A percentile compares a stretch with the other conserved stretches of the same genome.
Evolutionary conservation across 2,113 vertebrate species (phyloP).

Genomic region (Vidua chalybeata): DNA sequence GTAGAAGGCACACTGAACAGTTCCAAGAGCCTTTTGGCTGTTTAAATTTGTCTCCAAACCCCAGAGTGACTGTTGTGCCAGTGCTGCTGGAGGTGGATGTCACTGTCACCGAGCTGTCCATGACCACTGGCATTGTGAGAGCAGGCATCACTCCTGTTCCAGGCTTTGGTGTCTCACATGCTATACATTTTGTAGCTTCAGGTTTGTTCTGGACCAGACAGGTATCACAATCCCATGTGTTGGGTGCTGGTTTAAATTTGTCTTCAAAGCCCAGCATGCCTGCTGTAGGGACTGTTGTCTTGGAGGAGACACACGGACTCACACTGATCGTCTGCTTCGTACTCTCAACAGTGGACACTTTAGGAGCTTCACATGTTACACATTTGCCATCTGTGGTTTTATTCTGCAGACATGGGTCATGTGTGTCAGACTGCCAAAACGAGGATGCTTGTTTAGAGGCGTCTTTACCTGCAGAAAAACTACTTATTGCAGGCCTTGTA

Average conservation of each 20-base stretch:
- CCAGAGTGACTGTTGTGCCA: conserved; percentile 73
- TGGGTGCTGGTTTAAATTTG: conserved; percentile 81
- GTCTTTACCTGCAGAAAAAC: conserved; percentile 74
- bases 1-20: conserved; percentile 85
- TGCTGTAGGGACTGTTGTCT: conserved; percentile 40
- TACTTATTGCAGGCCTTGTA: conserved; percentile 75
- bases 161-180: conserved; percentile 94
- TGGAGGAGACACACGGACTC: conserved; percentile 54
- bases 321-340: conserved; percentile 51
- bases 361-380: conserved; percentile 77
- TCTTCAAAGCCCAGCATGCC: conserved; percentile 76
- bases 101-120: conserved; percentile 68
- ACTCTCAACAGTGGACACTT: conserved; percentile 69
- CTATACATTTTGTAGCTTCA: conserved; percentile 90
- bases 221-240: conserved; percentile 94
- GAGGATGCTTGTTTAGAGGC: conserved; percentile 77
- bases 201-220: conserved; percentile 94
- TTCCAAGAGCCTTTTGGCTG: conserved; percentile 91
- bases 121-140: conserved; percentile 76
- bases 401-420: conserved; percentile 81
- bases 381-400: conserved; percentile 82
- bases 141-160: conserved; percentile 88
- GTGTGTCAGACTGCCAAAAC: conserved; percentile 81
- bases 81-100: conserved; percentile 64
- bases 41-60: conserved; percentile 90